Evolutionary conservation across 1,140 invertebrate genomes (phyloP), one percentile per base, ranked within the genome.

Genomic region (Bradysia coprophila): DNA sequence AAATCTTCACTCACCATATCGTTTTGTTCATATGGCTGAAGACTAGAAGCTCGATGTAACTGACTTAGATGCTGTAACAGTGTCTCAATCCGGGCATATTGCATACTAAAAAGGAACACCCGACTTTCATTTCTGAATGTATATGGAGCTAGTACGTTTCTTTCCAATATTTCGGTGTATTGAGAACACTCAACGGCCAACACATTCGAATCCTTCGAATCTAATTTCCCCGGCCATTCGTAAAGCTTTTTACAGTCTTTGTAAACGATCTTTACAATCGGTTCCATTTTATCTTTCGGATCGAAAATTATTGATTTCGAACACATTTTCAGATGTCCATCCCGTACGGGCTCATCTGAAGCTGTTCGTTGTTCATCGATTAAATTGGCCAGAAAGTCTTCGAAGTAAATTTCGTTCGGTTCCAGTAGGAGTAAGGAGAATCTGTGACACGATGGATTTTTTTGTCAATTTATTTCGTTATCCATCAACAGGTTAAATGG

Each of bases 401-500:
- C 82, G 67, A 90, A 92, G 65, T 90, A 90, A 54, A 90, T 86
- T 67, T 92, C 86, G 40, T 83, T 82, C n/a, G 85, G 85, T 51
- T 92, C 86, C 40, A 90, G 62, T 21, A 89, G 64, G 13, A 90
- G 63, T 61, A 90, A 72, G 21, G 83, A 86, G 67, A 90, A 90
- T 63, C 86, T 89, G n/a, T n/a, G n/a, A n/a, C n/a, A n/a, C n/a
- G n/a, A n/a, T n/a, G n/a, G n/a, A n/a, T n/a, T n/a, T n/a, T n/a
- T n/a, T n/a, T n/a, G n/a, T n/a, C n/a, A n/a, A n/a, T n/a, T n/a
- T n/a, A n/a, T n/a, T n/a, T n/a, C n/a, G n/a, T n/a, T n/a, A n/a
- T n/a, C n/a, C n/a, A n/a, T n/a, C n/a, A n/a, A n/a, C n/a, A n/a
- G n/a, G n/a, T n/a, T n/a, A n/a, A n/a, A n/a, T n/a, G n/a, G n/a